These are phyloP conservation scores for Otocyon megalotis DNA, from an alignment of 2,113 vertebrate species.

Conservation along the genomic window DNA sequence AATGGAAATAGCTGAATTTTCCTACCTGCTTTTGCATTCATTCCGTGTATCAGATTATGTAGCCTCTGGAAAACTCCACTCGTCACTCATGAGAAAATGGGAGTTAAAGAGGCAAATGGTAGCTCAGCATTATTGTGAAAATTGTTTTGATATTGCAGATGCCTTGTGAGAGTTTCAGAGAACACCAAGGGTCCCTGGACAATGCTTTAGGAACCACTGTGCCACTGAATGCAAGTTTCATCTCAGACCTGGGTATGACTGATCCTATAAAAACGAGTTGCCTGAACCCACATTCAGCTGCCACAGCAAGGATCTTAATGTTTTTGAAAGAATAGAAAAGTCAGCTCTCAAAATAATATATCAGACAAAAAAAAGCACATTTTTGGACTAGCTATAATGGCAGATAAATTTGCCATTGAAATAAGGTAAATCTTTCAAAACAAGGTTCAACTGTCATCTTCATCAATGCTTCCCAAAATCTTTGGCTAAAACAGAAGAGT, in stretches of 20 bases:
- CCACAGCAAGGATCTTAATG: neutral
- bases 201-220: neutral
- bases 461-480: conserved; percentile 30
- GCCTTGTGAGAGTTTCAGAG: neutral
- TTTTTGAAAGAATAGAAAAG: conserved; percentile 51
- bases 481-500: neutral
- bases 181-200: neutral
- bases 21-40: neutral
- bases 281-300: neutral
- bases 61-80: conserved; percentile 2
- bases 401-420: conserved; percentile 30
- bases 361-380: conserved; percentile 27
- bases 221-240: neutral
- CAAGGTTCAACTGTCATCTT: neutral
- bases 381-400: neutral
- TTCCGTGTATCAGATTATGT: neutral
- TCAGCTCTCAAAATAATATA: neutral
- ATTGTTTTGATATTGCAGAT: neutral
- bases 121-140: neutral
- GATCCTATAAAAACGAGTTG: neutral
- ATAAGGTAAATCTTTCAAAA: conserved; percentile 61
- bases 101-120: neutral
- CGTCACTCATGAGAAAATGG: neutral
- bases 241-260: neutral
- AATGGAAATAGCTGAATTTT: neutral